Evolutionary conservation across 2,888 invertebrate genomes (phyloP).

Genomic region (Incurvaria masculella): DNA sequence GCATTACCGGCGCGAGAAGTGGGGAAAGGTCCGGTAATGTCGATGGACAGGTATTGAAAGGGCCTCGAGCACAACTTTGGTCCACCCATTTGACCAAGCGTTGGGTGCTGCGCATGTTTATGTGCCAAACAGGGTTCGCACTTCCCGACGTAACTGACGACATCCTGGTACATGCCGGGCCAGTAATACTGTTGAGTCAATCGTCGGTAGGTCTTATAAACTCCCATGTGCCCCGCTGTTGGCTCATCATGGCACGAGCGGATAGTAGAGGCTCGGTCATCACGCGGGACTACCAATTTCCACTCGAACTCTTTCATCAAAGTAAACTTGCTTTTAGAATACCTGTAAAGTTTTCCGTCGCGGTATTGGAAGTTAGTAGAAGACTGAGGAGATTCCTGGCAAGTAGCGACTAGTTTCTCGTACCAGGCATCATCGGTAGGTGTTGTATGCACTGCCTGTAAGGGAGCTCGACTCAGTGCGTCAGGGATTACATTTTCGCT

Average conservation of each 20-base stretch:
- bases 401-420: no score
- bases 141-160: conserved; percentile 9
- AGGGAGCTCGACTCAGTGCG: conserved; percentile 8
- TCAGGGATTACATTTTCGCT: conserved; percentile 7
- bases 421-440: no score
- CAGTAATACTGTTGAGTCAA: conserved; percentile 15
- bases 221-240: conserved; percentile 15
- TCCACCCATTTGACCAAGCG: conserved; percentile 16
- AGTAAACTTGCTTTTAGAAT: neutral
- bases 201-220: conserved; percentile 18
- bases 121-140: conserved; percentile 14
- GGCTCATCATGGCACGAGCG: conserved; percentile 3
- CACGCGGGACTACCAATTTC: neutral
- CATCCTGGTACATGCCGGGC: conserved; percentile 16
- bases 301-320: neutral
- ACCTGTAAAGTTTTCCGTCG: neutral
- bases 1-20: neutral
- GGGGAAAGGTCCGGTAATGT: conserved; percentile 1
- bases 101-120: conserved; percentile 11
- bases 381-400: neutral
- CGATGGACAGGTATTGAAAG: conserved; percentile 18
- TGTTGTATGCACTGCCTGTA: no score
- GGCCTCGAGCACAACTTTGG: conserved; percentile 17
- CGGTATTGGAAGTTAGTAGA: conserved; percentile 5
- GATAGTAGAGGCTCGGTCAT: neutral